A percentile compares a stretch with the other conserved stretches of the same genome.
phyloP scores from a whole-genome alignment of 92 coral and sea anemone species.

The Zoanthus solanderi region DNA sequence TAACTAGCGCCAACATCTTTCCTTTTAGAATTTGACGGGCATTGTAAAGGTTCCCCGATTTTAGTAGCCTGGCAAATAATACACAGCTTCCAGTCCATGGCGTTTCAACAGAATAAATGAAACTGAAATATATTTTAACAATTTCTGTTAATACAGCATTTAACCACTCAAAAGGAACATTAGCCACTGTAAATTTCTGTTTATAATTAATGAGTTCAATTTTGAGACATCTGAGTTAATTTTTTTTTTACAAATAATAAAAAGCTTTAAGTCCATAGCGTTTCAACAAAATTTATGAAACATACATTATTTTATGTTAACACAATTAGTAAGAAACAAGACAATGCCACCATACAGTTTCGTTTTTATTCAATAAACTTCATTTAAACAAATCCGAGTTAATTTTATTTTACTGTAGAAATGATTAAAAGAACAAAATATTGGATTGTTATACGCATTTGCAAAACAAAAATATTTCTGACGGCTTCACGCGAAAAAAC shows the following conservation, averaged over 20 bases:
- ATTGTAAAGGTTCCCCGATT: conserved; percentile 55
- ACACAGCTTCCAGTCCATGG: conserved; percentile 61
- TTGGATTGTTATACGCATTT: background rate
- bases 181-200: background rate
- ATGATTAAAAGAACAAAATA: background rate
- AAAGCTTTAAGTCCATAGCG: too few species aligned
- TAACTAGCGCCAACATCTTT: conserved; percentile 62
- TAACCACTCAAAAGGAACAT: background rate
- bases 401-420: background rate
- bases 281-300: too few species aligned
- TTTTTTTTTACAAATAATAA: too few species aligned
- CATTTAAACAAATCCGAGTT: too few species aligned
- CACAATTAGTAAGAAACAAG: too few species aligned
- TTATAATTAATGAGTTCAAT: background rate
- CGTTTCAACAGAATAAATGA: background rate
- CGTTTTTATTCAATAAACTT: too few species aligned
- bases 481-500: background rate
- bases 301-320: too few species aligned
- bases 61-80: conserved; percentile 47
- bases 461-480: background rate
- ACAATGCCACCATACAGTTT: too few species aligned
- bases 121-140: background rate
- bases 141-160: background rate
- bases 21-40: conserved; percentile 61
- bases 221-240: background rate